These are phyloP conservation scores for Corythoichthys haematopterus DNA, from an alignment of 2,113 vertebrate genomes.

Conservation along the genomic window DNA sequence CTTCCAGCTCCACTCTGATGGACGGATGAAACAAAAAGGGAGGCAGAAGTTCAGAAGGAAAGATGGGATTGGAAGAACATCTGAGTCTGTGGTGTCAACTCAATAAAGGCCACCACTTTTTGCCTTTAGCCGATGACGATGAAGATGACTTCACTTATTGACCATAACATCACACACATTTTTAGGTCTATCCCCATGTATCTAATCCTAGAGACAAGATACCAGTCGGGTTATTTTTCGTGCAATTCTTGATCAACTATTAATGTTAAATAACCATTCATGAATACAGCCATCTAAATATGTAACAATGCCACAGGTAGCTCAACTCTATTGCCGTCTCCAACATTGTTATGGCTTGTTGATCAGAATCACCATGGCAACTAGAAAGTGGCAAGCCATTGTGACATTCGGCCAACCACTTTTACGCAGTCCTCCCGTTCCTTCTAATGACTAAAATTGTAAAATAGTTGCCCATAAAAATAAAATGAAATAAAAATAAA, in stretches of 20 bases:
- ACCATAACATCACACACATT: neutral
- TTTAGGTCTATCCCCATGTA: neutral
- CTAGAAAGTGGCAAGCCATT: slow-evolving; percentile 21
- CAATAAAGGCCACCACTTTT: neutral
- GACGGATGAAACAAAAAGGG: slow-evolving; percentile 40
- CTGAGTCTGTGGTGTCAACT: slow-evolving; percentile 38
- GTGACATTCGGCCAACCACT: slow-evolving; percentile 12
- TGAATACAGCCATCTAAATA: neutral
- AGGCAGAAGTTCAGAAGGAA: slow-evolving; percentile 45
- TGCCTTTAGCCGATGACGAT: slow-evolving; percentile 28
- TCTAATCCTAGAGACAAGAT: neutral
- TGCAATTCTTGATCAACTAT: neutral
- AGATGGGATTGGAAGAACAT: slow-evolving; percentile 30
- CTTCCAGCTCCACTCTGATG: slow-evolving; percentile 20
- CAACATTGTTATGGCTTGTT: slow-evolving; percentile 28
- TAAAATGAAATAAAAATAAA: neutral
- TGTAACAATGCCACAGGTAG: neutral
- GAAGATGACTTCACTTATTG: slow-evolving; percentile 57
- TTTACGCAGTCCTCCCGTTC: slow-evolving; percentile 10
- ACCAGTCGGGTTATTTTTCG: too few relatives aligned
- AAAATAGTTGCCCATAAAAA: slow-evolving; percentile 35
- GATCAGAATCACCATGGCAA: slow-evolving; percentile 40
- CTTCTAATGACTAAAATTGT: slow-evolving; percentile 16
- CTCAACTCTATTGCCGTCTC: neutral
- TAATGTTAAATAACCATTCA: neutral